Evolutionary conservation across 1,140 invertebrate species (phyloP).

Genomic region (Drosophila kanapiae): DNA sequence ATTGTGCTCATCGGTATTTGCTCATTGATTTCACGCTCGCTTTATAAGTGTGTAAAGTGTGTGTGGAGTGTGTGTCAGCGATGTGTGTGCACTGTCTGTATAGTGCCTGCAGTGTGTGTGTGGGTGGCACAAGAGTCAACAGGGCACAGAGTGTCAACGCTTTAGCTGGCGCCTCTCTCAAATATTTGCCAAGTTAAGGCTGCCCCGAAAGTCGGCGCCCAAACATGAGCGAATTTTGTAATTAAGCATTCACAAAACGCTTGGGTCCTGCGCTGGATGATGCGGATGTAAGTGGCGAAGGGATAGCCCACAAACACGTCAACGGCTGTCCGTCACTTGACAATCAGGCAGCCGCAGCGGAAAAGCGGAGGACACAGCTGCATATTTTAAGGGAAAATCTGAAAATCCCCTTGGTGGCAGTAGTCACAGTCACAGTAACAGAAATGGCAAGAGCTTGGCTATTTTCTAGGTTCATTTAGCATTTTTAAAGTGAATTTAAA

Average conservation of each 20-base stretch:
- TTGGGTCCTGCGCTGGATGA: slow-evolving; percentile 13
- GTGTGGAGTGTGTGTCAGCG: slow-evolving; percentile 9
- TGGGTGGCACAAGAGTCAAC: slow-evolving; percentile 20
- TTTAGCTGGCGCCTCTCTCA: slow-evolving; percentile 33
- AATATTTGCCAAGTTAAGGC: slow-evolving; percentile 44
- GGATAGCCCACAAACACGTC: slow-evolving; percentile 40
- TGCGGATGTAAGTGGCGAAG: background rate
- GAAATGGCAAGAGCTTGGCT: background rate
- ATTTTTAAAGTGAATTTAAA: background rate
- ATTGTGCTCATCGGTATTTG: slow-evolving; percentile 30
- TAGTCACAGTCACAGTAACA: background rate
- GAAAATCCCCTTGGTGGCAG: background rate
- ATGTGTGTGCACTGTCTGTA: background rate
- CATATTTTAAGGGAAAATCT: slow-evolving; percentile 49
- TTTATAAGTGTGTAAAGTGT: slow-evolving; percentile 15
- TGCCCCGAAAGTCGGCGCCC: slow-evolving; percentile 37
- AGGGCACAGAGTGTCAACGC: slow-evolving; percentile 35
- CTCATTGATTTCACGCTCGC: slow-evolving; percentile 42
- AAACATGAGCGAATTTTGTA: slow-evolving; percentile 60
- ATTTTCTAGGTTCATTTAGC: background rate
- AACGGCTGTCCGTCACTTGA: slow-evolving; percentile 50
- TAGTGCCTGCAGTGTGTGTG: slow-evolving; percentile 1
- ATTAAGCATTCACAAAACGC: slow-evolving; percentile 78
- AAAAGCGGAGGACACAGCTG: slow-evolving; percentile 22
- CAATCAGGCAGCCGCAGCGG: slow-evolving; percentile 36